Evolutionary conservation across 2,888 invertebrate genomes (phyloP).

Genomic region (Hipparchia sbordonii): DNA sequence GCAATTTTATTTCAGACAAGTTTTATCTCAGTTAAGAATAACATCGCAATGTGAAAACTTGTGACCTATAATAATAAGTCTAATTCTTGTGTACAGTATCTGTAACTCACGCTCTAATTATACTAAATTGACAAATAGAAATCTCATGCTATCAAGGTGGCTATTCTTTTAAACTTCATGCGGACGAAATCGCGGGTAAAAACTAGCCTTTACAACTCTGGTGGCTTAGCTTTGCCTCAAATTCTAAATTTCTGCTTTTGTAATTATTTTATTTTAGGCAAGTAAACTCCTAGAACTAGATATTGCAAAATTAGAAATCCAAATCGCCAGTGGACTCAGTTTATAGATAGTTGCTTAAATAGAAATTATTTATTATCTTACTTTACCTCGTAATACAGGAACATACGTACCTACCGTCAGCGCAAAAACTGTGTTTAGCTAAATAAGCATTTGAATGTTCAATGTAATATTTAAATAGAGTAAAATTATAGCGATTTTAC

Average conservation of each 20-base stretch:
- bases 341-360: conserved; percentile 9
- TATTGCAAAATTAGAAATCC: conserved; percentile 17
- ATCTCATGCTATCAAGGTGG: no score
- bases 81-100: no score
- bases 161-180: no score
- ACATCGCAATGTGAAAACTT: not conserved
- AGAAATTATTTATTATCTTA: conserved; percentile 7
- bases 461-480: no score
- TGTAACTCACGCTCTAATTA: no score
- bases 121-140: no score
- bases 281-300: not conserved
- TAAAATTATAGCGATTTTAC: no score
- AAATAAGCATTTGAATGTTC: no score
- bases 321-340: not conserved
- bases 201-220: no score
- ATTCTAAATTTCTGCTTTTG: no score
- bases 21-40: conserved; percentile 7
- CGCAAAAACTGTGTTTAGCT: not conserved
- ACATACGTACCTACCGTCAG: not conserved
- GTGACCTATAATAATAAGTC: not conserved
- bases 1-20: conserved; percentile 19
- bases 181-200: no score
- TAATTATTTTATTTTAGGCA: not conserved
- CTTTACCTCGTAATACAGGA: not conserved
- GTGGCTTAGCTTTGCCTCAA: no score